These are phyloP conservation scores for Cydia fagiglandana DNA, from an alignment of 1,140 invertebrate genomes.

Conservation along the genomic window DNA sequence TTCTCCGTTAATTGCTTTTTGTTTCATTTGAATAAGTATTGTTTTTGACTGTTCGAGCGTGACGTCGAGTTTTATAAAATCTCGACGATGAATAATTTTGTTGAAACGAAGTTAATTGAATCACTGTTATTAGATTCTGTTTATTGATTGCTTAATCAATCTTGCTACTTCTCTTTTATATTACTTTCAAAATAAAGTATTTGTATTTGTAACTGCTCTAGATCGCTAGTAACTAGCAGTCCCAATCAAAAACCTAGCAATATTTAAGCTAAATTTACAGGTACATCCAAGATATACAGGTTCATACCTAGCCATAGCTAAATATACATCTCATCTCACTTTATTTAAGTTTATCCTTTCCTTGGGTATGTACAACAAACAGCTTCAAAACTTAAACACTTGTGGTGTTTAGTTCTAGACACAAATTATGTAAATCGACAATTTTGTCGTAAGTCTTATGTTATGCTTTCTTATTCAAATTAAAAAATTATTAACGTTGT, in stretches of 20 bases:
- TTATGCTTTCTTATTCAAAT: too few species aligned
- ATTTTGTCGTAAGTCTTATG: too few species aligned
- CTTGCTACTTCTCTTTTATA: slow-evolving; percentile 19
- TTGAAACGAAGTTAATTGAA: slow-evolving; percentile 62
- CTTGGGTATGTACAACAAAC: too few species aligned
- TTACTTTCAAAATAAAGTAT: slow-evolving; percentile 20
- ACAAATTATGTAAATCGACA: too few species aligned
- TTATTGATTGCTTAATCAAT: slow-evolving; percentile 31
- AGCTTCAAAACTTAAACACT: too few species aligned
- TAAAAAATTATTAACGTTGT: not conserved
- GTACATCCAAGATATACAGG: too few species aligned
- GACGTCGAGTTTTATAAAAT: slow-evolving; percentile 69
- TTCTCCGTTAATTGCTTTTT: slow-evolving; percentile 77
- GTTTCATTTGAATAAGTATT: slow-evolving; percentile 79
- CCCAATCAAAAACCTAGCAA: not conserved
- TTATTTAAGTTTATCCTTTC: too few species aligned
- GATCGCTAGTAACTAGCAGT: too few species aligned
- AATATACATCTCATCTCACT: too few species aligned
- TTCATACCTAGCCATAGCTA: too few species aligned
- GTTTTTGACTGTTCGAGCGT: slow-evolving; percentile 76
- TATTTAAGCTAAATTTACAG: too few species aligned
- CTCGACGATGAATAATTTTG: slow-evolving; percentile 70
- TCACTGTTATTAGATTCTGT: slow-evolving; percentile 49
- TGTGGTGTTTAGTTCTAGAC: too few species aligned
- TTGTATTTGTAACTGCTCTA: not conserved